A percentile compares a stretch with the other conserved stretches of the same genome.
Evolutionary conservation across 2,113 vertebrate genomes (phyloP).

Genomic region (Manacus vitellinus): DNA sequence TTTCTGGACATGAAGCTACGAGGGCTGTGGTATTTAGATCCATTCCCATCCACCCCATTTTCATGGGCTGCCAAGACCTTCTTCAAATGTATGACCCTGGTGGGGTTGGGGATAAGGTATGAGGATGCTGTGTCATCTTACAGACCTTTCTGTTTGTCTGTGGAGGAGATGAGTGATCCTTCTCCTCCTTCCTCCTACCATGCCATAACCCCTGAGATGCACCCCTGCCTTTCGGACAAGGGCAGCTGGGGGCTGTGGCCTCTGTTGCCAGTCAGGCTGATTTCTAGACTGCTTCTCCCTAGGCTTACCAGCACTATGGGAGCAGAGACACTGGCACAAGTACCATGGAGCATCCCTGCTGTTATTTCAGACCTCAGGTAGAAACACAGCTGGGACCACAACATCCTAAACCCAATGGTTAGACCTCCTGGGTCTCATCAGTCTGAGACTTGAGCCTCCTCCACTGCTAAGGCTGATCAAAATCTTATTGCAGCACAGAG

Average conservation of each 20-base stretch:
- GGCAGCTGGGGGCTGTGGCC: background rate
- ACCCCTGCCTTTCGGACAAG: background rate
- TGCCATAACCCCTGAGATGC: background rate
- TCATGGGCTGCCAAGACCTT: background rate
- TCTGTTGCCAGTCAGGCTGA: background rate
- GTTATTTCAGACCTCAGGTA: background rate
- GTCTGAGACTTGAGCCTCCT: background rate
- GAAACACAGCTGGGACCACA: background rate
- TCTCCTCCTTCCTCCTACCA: background rate
- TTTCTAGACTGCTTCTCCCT: background rate
- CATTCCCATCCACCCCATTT: background rate
- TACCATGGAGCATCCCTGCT: background rate
- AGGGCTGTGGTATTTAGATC: background rate
- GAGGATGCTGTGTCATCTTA: background rate
- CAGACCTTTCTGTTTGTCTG: background rate
- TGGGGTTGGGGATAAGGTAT: background rate
- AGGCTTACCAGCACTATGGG: background rate
- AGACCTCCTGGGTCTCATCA: background rate
- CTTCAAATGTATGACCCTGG: fast-evolving
- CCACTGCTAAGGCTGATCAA: background rate
- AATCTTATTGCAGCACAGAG: background rate
- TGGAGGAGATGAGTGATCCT: background rate
- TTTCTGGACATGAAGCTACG: background rate
- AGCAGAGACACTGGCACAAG: background rate
- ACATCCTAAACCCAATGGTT: background rate